These are phyloP conservation scores for Heteronetta atricapilla DNA, from an alignment of 2,113 vertebrate genomes.

Conservation along the genomic window DNA sequence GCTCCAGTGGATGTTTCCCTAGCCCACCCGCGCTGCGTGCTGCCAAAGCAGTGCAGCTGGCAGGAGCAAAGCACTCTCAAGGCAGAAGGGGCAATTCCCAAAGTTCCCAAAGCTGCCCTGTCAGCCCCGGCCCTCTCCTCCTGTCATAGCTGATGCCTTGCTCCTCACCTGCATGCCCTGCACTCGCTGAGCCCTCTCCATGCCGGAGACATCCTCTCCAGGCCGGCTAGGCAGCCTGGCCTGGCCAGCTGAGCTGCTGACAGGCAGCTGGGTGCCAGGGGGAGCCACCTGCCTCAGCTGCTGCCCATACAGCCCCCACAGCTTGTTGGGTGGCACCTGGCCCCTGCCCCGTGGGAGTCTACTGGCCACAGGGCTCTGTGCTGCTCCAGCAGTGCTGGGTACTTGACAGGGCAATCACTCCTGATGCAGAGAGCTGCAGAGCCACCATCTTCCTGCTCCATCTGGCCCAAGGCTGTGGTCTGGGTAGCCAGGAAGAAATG, in stretches of 20 bases:
- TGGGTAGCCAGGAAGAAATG: accelerated
- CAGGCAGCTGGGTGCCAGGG: neutral
- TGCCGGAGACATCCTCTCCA: neutral
- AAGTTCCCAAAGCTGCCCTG: neutral
- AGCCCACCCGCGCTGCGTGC: neutral
- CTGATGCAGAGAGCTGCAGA: neutral
- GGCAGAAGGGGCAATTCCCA: neutral
- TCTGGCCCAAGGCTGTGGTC: neutral
- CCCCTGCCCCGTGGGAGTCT: neutral
- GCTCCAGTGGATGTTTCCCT: neutral
- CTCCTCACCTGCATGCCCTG: accelerated
- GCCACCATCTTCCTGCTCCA: neutral
- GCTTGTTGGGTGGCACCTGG: neutral
- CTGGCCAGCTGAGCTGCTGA: neutral
- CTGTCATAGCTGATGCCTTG: neutral
- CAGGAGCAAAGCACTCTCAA: neutral
- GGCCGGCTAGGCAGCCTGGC: neutral
- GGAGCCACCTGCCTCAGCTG: neutral
- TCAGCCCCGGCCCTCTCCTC: neutral
- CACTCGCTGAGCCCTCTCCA: neutral
- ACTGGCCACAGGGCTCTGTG: neutral
- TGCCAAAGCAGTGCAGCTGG: neutral
- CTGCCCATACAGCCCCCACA: neutral
- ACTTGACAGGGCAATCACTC: neutral
- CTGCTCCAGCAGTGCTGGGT: accelerated